phyloP scores from a whole-genome alignment of 2,797 vertebrate species.

The Glossophaga mutica region DNA sequence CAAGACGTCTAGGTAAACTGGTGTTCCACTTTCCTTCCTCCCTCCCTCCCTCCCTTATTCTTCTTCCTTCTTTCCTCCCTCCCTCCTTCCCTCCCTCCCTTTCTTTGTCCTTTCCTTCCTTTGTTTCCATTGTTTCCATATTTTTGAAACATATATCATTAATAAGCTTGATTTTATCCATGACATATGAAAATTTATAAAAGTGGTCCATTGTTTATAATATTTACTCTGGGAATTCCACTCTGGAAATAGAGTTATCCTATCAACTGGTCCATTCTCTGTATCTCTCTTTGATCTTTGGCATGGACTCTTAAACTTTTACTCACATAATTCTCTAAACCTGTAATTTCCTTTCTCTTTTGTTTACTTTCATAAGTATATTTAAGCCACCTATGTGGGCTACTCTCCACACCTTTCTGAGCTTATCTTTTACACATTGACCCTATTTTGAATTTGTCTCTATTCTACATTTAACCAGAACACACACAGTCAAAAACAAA shows the following conservation, averaged over 20 bases:
- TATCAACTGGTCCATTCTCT: neutral
- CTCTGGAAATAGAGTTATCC: neutral
- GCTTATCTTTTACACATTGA: neutral
- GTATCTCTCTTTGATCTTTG: neutral
- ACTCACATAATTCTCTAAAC: neutral
- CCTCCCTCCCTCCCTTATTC: neutral
- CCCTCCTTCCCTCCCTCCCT: neutral
- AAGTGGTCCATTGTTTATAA: neutral
- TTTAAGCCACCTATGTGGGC: neutral
- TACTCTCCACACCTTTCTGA: neutral
- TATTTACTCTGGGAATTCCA: neutral
- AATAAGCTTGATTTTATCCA: neutral
- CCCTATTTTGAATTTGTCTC: neutral
- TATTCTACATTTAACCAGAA: neutral
- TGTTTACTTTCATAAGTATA: neutral
- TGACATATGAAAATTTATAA: neutral
- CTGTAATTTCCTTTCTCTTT: neutral
- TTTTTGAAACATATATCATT: neutral
- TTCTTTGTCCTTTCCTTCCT: neutral
- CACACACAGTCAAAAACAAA: neutral
- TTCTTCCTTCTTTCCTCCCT: neutral
- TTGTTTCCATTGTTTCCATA: neutral
- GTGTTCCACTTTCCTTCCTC: accelerated
- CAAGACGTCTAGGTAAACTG: neutral
- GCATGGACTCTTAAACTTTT: neutral